These are phyloP conservation scores for Pica pica DNA, from an alignment of 2,113 vertebrate genomes.

Conservation along the genomic window DNA sequence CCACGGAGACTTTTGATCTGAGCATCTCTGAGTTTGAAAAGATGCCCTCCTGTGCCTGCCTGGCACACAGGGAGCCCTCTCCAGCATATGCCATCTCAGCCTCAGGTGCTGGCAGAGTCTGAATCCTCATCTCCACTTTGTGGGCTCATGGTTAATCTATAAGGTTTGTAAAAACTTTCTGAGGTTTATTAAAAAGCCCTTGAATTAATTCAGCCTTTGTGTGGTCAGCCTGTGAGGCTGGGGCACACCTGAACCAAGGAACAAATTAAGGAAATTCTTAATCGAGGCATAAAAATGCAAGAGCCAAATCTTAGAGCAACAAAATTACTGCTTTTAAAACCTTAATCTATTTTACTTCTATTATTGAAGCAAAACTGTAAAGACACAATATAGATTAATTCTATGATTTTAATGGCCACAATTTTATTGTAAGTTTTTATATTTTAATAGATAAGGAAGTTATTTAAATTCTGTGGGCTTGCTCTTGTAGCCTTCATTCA, in stretches of 20 bases:
- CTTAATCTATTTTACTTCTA: slow-evolving; percentile 56
- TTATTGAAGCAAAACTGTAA: slow-evolving; percentile 56
- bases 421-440: slow-evolving; percentile 55
- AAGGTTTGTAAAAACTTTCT: neutral
- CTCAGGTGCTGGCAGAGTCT: neutral
- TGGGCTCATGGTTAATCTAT: neutral
- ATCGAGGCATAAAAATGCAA: slow-evolving; percentile 41
- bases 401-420: slow-evolving; percentile 35
- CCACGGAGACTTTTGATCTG: neutral
- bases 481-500: slow-evolving; percentile 20
- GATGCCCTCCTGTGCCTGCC: neutral
- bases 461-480: slow-evolving; percentile 43
- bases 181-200: neutral
- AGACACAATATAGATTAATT: slow-evolving; percentile 62
- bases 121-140: neutral
- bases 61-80: neutral
- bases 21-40: neutral
- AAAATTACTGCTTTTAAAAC: slow-evolving; percentile 58
- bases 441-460: slow-evolving; percentile 57
- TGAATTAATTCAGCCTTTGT: slow-evolving; percentile 17
- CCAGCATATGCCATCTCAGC: neutral
- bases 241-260: neutral
- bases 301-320: slow-evolving; percentile 36
- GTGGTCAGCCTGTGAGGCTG: neutral
- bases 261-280: slow-evolving; percentile 19